These are phyloP conservation scores for Aphodius granarius DNA, from an alignment of 2,888 invertebrate species.

Conservation along the genomic window DNA sequence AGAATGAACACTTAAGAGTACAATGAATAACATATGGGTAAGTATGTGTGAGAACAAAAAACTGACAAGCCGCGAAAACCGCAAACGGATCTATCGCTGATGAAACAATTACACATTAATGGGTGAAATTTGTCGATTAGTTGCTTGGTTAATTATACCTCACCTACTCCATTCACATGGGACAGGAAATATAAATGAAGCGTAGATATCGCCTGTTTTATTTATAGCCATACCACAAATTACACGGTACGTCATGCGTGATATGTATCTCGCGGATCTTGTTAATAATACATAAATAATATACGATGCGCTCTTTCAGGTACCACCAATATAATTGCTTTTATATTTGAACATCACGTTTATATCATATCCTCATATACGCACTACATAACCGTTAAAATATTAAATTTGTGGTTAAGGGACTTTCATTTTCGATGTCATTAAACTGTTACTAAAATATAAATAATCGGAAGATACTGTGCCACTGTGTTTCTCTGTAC, in stretches of 20 bases:
- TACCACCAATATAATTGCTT: background rate
- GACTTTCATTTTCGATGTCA: no score
- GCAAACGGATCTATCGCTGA: background rate
- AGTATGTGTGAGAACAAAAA: background rate
- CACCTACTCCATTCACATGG: background rate
- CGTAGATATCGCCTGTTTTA: background rate
- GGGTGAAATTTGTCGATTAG: background rate
- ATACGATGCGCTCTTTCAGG: background rate
- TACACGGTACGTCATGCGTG: background rate
- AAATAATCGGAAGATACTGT: background rate
- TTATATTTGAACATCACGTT: background rate
- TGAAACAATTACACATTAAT: background rate
- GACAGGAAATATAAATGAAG: background rate
- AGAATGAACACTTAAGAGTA: background rate
- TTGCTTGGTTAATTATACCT: background rate
- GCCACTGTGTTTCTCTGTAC: conserved; percentile 5
- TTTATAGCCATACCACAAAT: background rate
- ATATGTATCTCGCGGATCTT: background rate
- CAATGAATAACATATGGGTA: background rate
- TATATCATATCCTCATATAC: background rate
- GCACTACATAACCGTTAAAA: no score
- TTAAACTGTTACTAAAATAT: no score
- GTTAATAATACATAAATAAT: background rate
- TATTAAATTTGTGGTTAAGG: no score
- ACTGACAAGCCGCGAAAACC: background rate